Evolutionary conservation across 2,113 vertebrate species (phyloP), one percentile per base, ranked within the genome.

Genomic region (Prochilodus magdalenae): DNA sequence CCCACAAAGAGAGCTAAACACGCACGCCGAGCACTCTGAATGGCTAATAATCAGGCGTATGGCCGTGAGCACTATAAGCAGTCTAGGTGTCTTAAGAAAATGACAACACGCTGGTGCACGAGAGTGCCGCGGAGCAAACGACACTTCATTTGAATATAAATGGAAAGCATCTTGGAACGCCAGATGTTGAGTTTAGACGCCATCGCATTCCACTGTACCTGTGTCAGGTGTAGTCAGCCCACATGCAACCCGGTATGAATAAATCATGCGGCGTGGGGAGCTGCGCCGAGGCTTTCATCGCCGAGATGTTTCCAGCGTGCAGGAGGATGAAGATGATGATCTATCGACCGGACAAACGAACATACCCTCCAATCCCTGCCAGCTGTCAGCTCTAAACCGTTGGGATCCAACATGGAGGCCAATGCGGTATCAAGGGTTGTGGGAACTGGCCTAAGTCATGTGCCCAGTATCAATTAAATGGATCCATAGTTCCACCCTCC

Each of bases 111-210:
- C 14, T 30, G 40, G 24, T 55, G 40, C 24, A 69, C 27, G 79
- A 77, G 57, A 65, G 22, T 49, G 24, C n/a, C 29, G 62, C 44
- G 60, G 15, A 16, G n/a, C 69, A 26, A 81, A 77, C 53, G 76
- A 69, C 65, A 71, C 49, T 80, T 86, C 63, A 83, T 86, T 83
- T 77, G 47, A 86, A 81, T 60, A 63, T 70, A 86, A 81, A 83
- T 81, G 78, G 74, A 83, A 83, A 36, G 60, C 27, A 80, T 79
- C 76, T 66, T 18, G 44, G 62, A 72, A 75, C 18, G 27, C 60
- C 81, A 83, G 77, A 60, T 60, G 77, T 83, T 85, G 44, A 33
- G 29, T 62, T 86, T 12, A 77, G 55, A 59, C 11, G 66, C 40
- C 16, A 27, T 73, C 36, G 29, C 67, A 49, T 83, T 60, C 33